Base-by-base conservation (phyloP, 2,888 invertebrate species). In the Cyrtodaria siliqua region DNA sequence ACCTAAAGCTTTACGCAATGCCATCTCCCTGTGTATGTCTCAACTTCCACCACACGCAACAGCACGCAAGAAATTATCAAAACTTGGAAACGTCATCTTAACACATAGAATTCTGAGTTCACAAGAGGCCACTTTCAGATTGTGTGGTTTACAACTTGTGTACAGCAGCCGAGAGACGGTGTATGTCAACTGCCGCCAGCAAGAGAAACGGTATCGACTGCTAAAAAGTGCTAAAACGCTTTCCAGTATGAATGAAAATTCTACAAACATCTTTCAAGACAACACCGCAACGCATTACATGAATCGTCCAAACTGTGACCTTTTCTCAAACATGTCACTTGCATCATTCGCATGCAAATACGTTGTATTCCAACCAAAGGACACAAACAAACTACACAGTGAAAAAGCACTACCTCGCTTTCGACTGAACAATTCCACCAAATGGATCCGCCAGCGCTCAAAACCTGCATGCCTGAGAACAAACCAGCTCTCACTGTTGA, bases 21-120 rank as follows among this genome's bases (percentile, higher is more conserved):
- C 20, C 8, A n/a, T 33, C 2, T 23, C 64, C 6, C 1, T 1
- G 9, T 53, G 40, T 18, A 44, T 64, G 1, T 8, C 23, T 8
- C 24, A 16, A 4, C n/a, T 64, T 23, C 33, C 64, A 20, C 14
- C 20, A 27, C 18, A 16, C 2, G 42, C 55, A 27, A 23, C 44
- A 4, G 20, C 29, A 2, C 26, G 64, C 1, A 53, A 64, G 40
- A 12, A 40, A 4, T 20, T 64, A 18, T 63, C 63, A 12, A 63
- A 53, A n/a, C 24, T 63, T 14, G 63, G 63, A 1, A 63, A 63
- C 26, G 49, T 63, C 27, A 18, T 63, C 6, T 33, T 63, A n/a
- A 63, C 63, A 33, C 63, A 52, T 23, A 33, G n/a, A n/a, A n/a
- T n/a, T n/a, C n/a, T 62, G 2, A 62, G 62, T 29, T 4, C 50